phyloP scores from a whole-genome alignment of 2,797 vertebrate genomes.

The Myotis pilosus region DNA sequence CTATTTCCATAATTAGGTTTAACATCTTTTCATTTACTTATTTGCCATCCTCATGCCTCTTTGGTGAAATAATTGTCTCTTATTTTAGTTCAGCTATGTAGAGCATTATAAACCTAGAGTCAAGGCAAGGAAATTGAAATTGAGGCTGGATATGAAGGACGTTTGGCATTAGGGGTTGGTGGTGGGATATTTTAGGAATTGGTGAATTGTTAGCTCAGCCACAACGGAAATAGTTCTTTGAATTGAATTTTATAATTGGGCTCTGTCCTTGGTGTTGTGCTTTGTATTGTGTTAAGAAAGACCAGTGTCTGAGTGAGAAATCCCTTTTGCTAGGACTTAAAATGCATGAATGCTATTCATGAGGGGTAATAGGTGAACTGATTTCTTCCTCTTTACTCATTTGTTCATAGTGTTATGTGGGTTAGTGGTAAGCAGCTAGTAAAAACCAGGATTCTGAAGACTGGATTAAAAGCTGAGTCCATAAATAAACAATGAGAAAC shows the following conservation, averaged over 20 bases:
- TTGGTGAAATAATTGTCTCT: neutral
- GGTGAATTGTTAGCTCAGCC: neutral
- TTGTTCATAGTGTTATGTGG: neutral
- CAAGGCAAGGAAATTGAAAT: neutral
- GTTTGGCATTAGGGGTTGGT: neutral
- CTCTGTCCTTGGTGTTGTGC: neutral
- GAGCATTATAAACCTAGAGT: neutral
- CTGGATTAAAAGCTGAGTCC: neutral
- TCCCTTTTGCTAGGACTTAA: neutral
- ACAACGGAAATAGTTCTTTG: neutral
- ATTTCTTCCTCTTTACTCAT: neutral
- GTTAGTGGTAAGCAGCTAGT: neutral
- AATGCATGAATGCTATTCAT: neutral
- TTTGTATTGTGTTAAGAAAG: slow-evolving; percentile 29
- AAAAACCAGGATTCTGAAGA: neutral
- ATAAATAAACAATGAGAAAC: slow-evolving; percentile 32
- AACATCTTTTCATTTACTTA: neutral
- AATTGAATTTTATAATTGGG: neutral
- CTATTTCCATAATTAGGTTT: neutral
- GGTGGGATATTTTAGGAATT: neutral
- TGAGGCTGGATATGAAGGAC: neutral
- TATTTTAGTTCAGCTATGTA: neutral
- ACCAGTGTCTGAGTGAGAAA: neutral
- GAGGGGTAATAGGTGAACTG: neutral
- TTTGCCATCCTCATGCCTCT: neutral